Evolutionary conservation across 2,888 invertebrate genomes (phyloP).

Genomic region (Trilocha varians): DNA sequence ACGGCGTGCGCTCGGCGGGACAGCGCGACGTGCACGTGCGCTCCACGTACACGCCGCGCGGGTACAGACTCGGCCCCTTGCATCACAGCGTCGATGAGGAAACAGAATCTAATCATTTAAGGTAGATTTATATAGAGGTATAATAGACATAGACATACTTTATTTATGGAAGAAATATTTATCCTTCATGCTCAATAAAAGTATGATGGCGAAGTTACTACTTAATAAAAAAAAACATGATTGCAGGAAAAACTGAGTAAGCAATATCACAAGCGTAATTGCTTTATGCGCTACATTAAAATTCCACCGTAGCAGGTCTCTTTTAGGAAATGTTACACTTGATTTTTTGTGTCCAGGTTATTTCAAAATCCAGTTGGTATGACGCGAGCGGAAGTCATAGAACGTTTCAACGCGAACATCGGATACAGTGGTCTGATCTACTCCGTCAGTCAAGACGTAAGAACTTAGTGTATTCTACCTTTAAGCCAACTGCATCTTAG

Average conservation of each 20-base stretch:
- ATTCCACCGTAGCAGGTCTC: no score
- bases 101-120: constrained; percentile 92
- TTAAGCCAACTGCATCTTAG: constrained; percentile 11
- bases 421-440: constrained; percentile 98
- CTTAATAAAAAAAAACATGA: no score
- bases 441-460: constrained; percentile 96
- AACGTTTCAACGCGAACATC: constrained; percentile 97
- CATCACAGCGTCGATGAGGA: constrained; percentile 96
- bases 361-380: constrained; percentile 74
- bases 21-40: constrained; percentile 97
- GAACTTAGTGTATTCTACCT: constrained; percentile 27
- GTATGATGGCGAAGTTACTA: no score
- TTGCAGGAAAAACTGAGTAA: no score
- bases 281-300: no score
- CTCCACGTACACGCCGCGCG: constrained; percentile 87
- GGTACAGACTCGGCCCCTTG: constrained; percentile 91
- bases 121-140: no score
- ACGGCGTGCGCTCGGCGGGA: constrained; percentile 97
- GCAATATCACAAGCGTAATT: no score
- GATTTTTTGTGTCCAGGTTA: no score
- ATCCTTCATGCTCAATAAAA: no score
- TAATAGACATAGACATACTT: no score
- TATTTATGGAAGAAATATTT: no score
- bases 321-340: no score
- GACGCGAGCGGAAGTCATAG: constrained; percentile 83